Conservation (phyloP, 2,888 invertebrate genomes). For the Acronicta aceris region DNA sequence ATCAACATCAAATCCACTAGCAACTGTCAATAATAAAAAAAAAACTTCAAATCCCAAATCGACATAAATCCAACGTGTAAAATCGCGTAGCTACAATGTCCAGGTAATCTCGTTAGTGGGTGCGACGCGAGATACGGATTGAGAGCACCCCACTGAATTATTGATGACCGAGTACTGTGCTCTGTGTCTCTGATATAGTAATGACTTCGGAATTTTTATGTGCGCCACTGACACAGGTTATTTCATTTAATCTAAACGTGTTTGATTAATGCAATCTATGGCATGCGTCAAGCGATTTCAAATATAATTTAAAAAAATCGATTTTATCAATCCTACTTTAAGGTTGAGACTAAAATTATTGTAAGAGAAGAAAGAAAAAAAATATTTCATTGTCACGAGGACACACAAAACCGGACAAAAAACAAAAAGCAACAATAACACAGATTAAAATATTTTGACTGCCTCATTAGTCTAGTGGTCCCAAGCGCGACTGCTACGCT, state of each 20-base stretch:
- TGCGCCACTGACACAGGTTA: constrained; percentile 26
- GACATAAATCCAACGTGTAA: constrained; percentile 36
- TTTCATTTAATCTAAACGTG: constrained; percentile 32
- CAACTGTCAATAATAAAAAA: constrained; percentile 6
- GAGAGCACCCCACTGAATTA: constrained; percentile 57
- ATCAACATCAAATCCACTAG: not conserved
- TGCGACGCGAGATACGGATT: constrained; percentile 56
- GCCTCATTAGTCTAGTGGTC: too few relatives aligned
- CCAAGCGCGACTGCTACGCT: too few relatives aligned
- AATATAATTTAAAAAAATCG: too few relatives aligned
- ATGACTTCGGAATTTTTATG: constrained; percentile 50
- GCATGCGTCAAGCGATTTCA: not conserved
- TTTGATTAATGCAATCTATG: constrained; percentile 12
- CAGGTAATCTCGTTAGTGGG: constrained; percentile 64
- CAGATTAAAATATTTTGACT: too few relatives aligned
- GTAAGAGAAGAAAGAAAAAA: too few relatives aligned
- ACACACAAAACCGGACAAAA: too few relatives aligned
- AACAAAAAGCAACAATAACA: too few relatives aligned
- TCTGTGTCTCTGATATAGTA: constrained; percentile 48
- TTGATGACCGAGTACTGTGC: constrained; percentile 49
- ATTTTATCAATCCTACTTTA: too few relatives aligned
- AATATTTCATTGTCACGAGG: too few relatives aligned
- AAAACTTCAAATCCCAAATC: constrained; percentile 12
- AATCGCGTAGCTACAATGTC: constrained; percentile 55
- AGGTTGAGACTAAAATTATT: too few relatives aligned